Conservation (phyloP, 1,140 invertebrate genomes). For the Drosophila asahinai region DNA sequence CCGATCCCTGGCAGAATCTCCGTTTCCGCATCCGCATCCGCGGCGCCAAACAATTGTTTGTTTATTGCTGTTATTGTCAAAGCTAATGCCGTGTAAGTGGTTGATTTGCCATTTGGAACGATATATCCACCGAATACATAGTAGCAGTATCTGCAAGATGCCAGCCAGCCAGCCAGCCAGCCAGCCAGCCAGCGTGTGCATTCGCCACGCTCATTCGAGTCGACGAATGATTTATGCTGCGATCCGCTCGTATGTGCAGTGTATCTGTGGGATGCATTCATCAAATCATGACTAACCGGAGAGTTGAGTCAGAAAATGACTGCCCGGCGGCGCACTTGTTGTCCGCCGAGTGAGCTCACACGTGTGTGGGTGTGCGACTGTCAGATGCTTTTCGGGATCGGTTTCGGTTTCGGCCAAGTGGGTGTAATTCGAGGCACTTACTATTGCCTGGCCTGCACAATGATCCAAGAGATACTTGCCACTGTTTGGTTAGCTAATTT, state of each 20-base stretch:
- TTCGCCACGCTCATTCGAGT: conserved; percentile 10
- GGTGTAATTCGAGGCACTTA: conserved; percentile 15
- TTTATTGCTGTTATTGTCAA: conserved; percentile 38
- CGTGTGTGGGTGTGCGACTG: neutral
- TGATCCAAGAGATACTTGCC: conserved; percentile 1
- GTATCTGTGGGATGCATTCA: conserved; percentile 36
- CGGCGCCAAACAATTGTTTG: conserved; percentile 48
- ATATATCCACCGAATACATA: conserved; percentile 15
- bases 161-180: neutral
- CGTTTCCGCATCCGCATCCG: conserved; percentile 6
- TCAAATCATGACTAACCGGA: conserved; percentile 33
- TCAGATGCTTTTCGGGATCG: conserved; percentile 3
- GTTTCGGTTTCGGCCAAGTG: conserved; percentile 6
- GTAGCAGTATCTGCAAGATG: conserved; percentile 1
- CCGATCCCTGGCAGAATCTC: neutral
- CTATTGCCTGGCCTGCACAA: neutral
- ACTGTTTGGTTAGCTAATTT: neutral
- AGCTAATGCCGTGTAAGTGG: conserved; percentile 64
- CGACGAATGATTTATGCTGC: conserved; percentile 21
- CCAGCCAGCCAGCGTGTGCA: neutral
- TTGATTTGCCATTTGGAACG: conserved; percentile 21
- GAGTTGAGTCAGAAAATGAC: conserved; percentile 11
- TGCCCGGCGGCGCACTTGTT: conserved; percentile 31
- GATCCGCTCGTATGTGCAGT: conserved; percentile 1
- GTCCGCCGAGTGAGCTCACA: conserved; percentile 19